Conservation (phyloP, 2,113 vertebrate species). For the Pagrus major region DNA sequence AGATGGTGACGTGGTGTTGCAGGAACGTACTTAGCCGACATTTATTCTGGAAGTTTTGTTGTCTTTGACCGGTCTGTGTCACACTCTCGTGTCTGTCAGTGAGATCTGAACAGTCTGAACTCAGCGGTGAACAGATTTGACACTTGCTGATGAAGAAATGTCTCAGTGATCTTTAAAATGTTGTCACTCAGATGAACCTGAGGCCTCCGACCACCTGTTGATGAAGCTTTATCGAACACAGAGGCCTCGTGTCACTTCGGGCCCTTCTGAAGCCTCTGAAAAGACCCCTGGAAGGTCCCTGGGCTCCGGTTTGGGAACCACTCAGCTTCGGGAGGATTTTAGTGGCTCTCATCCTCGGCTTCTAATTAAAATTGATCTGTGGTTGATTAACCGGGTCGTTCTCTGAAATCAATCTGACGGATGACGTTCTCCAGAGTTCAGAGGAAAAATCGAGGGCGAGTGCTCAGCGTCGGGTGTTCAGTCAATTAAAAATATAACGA, state of each 20-base stretch:
- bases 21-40: no score
- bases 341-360: conserved; percentile 4
- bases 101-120: no score
- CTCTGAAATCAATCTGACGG: conserved; percentile 41
- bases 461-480: conserved; percentile 14
- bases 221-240: neutral
- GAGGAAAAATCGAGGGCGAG: conserved; percentile 14
- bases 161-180: neutral
- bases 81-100: no score
- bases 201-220: neutral
- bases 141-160: no score
- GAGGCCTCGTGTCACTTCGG: neutral
- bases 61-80: no score
- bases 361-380: conserved; percentile 67
- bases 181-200: neutral
- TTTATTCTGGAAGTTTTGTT: no score
- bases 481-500: conserved; percentile 23
- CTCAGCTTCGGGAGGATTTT: conserved; percentile 1
- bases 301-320: neutral
- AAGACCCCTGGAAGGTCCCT: neutral
- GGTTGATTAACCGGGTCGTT: conserved; percentile 51
- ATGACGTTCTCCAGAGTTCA: conserved; percentile 26
- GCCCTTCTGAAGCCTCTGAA: neutral
- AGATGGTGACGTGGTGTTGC: no score
- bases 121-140: no score